A percentile compares a stretch with the other conserved stretches of the same genome.
Conservation (phyloP, 2,113 vertebrate species). For the Amphilophus citrinellus region DNA sequence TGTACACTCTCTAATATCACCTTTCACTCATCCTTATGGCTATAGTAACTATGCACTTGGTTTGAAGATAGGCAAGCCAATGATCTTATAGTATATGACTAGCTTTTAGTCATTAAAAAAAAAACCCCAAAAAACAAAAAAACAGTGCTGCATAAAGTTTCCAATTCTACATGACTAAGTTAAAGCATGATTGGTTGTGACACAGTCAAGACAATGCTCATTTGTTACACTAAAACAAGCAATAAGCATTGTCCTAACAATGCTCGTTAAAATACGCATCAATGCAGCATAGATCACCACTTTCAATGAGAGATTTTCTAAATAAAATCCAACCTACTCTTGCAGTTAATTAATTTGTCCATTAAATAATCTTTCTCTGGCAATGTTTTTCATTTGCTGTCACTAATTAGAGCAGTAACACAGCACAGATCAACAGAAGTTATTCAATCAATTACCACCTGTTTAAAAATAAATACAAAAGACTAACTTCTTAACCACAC, state of each 20-base stretch:
- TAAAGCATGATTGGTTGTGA: background rate
- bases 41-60: slow-evolving; percentile 18
- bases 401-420: background rate
- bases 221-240: background rate
- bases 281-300: no score
- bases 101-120: background rate
- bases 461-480: background rate
- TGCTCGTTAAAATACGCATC: background rate
- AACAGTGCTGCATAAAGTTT: background rate
- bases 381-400: background rate
- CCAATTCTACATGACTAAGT: background rate
- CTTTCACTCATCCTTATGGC: slow-evolving; percentile 27
- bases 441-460: background rate
- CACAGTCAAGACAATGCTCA: background rate
- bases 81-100: background rate
- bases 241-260: background rate
- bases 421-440: background rate
- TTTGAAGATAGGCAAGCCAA: background rate
- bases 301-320: background rate
- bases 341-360: background rate
- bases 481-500: background rate
- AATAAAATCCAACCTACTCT: background rate
- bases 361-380: background rate
- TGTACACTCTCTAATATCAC: slow-evolving; percentile 7
- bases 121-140: background rate